phyloP scores from a whole-genome alignment of 1,140 invertebrate genomes.

The Drosophila orosa region DNA sequence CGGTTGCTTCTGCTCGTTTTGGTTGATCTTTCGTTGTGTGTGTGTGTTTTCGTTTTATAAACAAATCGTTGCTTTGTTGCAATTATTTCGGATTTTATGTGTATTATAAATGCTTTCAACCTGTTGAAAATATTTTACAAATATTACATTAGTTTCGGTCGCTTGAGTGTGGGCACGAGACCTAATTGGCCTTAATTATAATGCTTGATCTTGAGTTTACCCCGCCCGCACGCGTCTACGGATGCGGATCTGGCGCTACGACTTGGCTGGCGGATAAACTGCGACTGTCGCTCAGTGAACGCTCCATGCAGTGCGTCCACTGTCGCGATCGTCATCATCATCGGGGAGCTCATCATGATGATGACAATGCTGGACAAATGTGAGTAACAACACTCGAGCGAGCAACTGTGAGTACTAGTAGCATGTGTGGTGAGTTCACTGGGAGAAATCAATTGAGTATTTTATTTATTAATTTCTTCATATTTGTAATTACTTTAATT shows the following conservation, averaged over 20 bases:
- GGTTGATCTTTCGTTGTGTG: conserved; percentile 17
- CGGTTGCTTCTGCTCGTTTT: conserved; percentile 4
- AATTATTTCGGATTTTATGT: conserved; percentile 35
- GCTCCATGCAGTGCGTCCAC: conserved; percentile 45
- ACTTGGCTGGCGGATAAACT: conserved; percentile 63
- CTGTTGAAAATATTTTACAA: conserved; percentile 65
- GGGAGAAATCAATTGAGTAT: not conserved
- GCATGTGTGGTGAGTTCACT: conserved; percentile 44
- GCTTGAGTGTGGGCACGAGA: conserved; percentile 16
- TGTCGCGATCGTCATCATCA: conserved; percentile 3
- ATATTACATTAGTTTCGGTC: conserved; percentile 35
- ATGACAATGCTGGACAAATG: conserved; percentile 65
- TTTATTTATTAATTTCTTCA: too few relatives aligned
- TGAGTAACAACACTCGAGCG: conserved; percentile 45
- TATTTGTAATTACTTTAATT: not conserved
- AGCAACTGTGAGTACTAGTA: conserved; percentile 4
- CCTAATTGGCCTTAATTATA: conserved; percentile 26
- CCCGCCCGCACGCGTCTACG: conserved; percentile 6
- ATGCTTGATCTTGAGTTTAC: conserved; percentile 34
- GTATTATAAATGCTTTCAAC: conserved; percentile 57
- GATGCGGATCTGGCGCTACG: conserved; percentile 34
- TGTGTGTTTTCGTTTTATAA: conserved; percentile 56
- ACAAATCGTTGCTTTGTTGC: conserved; percentile 68
- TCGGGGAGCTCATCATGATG: conserved; percentile 15
- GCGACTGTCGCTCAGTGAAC: conserved; percentile 59